These are phyloP conservation scores for Eulemur coronatus DNA, from an alignment of 2,797 vertebrate genomes.

Conservation along the genomic window DNA sequence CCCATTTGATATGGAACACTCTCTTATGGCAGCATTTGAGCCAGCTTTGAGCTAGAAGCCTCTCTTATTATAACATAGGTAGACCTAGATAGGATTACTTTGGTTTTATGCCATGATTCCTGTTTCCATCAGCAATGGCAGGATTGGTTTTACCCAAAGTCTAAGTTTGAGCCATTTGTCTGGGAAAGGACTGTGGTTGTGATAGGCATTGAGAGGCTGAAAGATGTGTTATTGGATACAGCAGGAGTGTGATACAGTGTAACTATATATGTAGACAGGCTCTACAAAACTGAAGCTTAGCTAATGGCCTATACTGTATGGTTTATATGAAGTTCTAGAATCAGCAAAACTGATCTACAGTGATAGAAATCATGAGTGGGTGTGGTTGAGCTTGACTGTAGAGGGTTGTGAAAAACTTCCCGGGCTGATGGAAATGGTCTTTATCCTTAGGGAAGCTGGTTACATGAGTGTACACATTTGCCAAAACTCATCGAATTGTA, in stretches of 20 bases:
- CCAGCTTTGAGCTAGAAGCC: background rate
- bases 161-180: background rate
- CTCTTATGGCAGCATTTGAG: background rate
- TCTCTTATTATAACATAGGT: background rate
- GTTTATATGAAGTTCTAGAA: slow-evolving; percentile 12
- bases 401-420: background rate
- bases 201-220: background rate
- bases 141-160: background rate
- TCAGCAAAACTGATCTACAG: background rate
- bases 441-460: slow-evolving; percentile 22
- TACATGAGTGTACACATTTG: background rate
- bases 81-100: background rate
- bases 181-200: background rate
- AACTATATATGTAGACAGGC: background rate
- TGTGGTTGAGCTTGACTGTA: background rate
- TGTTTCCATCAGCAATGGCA: background rate
- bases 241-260: background rate
- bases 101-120: background rate
- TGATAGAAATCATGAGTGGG: background rate
- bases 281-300: background rate
- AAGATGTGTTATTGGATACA: background rate
- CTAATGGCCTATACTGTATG: background rate
- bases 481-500: slow-evolving; percentile 1
- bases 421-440: background rate
- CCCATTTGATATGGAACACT: background rate